Evolutionary conservation across 1,140 invertebrate genomes (phyloP).

Genomic region (Scaptomyza pallida): DNA sequence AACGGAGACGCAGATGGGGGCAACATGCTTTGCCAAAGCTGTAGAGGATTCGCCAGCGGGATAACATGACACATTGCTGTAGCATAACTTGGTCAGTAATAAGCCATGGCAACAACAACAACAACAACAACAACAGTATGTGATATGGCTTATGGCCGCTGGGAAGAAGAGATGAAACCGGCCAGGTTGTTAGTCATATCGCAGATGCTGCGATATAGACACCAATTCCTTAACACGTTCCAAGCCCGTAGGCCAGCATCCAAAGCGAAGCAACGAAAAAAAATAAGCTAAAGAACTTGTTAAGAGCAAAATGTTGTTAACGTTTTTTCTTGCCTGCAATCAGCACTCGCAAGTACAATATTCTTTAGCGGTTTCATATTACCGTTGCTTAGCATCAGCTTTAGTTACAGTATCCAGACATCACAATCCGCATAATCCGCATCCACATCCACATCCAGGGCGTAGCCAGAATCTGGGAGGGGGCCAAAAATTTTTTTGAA

Average conservation of each 20-base stretch:
- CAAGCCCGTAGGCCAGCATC: constrained; percentile 29
- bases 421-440: too few species aligned
- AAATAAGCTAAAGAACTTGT: constrained; percentile 50
- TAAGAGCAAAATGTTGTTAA: constrained; percentile 80
- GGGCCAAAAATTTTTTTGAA: too few species aligned
- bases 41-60: constrained; percentile 48
- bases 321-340: constrained; percentile 49
- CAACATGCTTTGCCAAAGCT: constrained; percentile 38
- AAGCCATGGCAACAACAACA: constrained; percentile 35
- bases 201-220: constrained; percentile 57
- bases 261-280: constrained; percentile 26
- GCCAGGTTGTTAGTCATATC: constrained; percentile 48
- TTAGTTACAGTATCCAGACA: too few species aligned
- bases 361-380: constrained; percentile 74
- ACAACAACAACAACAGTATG: constrained; percentile 11
- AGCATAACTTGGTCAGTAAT: constrained; percentile 73
- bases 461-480: too few species aligned
- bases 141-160: constrained; percentile 51
- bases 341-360: constrained; percentile 39
- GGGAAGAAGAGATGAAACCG: constrained; percentile 41
- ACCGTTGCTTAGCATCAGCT: constrained; percentile 53
- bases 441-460: neutral
- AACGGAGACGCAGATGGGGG: neutral
- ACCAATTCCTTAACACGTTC: constrained; percentile 69
- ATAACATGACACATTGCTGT: constrained; percentile 73